Conservation (phyloP, 2,888 invertebrate genomes). For the Lasioglossum vierecki region DNA sequence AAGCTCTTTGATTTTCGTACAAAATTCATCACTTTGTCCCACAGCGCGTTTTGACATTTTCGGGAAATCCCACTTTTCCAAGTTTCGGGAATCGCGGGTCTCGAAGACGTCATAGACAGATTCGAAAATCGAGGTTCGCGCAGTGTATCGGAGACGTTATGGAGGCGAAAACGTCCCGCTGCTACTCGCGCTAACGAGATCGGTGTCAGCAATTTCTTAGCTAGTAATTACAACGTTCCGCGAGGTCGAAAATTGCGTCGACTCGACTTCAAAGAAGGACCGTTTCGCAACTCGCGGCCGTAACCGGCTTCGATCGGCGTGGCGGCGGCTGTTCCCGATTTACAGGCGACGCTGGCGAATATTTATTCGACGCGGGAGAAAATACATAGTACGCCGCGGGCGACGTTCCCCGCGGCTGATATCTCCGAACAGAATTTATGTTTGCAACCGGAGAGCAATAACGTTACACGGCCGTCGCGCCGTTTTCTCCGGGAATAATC, state of each 20-base stretch:
- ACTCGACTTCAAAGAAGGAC: background rate
- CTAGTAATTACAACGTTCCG: background rate
- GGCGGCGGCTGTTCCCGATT: constrained; percentile 6
- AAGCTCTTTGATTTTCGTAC: too few relatives aligned
- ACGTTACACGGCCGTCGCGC: constrained; percentile 25
- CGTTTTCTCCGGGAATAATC: constrained; percentile 44
- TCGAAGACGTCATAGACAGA: background rate
- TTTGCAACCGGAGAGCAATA: constrained; percentile 50
- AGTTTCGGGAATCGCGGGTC: background rate
- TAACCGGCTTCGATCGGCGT: background rate
- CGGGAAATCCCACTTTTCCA: too few relatives aligned
- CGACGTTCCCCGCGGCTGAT: constrained; percentile 24
- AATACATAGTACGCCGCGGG: constrained; percentile 16
- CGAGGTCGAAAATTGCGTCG: background rate
- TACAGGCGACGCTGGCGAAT: constrained; percentile 14
- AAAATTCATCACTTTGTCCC: too few relatives aligned
- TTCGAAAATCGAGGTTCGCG: background rate
- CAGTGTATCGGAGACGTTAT: background rate
- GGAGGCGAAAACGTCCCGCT: background rate
- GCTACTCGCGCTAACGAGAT: background rate
- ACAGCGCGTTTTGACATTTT: too few relatives aligned
- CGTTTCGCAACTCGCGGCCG: background rate
- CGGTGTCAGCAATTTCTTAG: constrained; percentile 7
- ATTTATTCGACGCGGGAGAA: constrained; percentile 27
- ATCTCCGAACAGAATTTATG: constrained; percentile 46